Percentiles rank a stretch among this genome's conserved stretches.
These are phyloP conservation scores for Pseudachorutes palmiensis DNA, from an alignment of 1,140 invertebrate species.

Conservation along the genomic window DNA sequence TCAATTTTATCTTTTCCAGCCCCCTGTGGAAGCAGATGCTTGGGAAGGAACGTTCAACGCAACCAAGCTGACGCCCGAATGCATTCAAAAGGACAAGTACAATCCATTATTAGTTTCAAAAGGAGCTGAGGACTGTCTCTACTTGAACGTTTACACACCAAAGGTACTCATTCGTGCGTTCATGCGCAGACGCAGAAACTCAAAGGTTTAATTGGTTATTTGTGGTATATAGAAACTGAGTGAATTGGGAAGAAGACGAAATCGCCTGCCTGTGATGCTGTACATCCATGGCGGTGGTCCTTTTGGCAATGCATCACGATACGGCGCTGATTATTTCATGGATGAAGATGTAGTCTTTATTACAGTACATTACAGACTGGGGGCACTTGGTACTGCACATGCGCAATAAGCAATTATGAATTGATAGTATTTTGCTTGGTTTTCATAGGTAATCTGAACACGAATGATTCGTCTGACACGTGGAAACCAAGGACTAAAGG, in stretches of 20 bases:
- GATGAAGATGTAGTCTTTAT: slow-evolving; percentile 40
- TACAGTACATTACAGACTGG: slow-evolving; percentile 38
- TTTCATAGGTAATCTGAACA: slow-evolving; percentile 15
- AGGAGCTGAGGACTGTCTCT: slow-evolving; percentile 48
- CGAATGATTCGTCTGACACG: slow-evolving; percentile 1
- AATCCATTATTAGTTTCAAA: not conserved
- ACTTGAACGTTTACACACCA: slow-evolving; percentile 50
- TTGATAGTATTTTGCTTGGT: not conserved
- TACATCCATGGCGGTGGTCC: slow-evolving; percentile 17
- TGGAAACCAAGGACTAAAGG: slow-evolving; percentile 38
- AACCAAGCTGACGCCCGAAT: not conserved
- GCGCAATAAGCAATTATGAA: not conserved
- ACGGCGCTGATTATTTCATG: slow-evolving; percentile 30
- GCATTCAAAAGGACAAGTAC: slow-evolving; percentile 18
- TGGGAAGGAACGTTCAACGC: slow-evolving; percentile 16
- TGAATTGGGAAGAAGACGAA: not conserved
- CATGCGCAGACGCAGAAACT: no score
- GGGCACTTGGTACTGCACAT: slow-evolving; percentile 3
- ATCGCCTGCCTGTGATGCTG: slow-evolving; percentile 12
- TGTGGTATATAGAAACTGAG: slow-evolving; percentile 6
- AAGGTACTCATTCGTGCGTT: slow-evolving; percentile 41
- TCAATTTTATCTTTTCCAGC: not conserved
- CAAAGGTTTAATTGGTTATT: not conserved
- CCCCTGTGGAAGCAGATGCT: not conserved
- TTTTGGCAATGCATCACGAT: slow-evolving; percentile 4